Percentiles rank a stretch among this genome's conserved stretches.
Evolutionary conservation across 2,888 invertebrate species (phyloP).

Genomic region (Cremastinae sp.): DNA sequence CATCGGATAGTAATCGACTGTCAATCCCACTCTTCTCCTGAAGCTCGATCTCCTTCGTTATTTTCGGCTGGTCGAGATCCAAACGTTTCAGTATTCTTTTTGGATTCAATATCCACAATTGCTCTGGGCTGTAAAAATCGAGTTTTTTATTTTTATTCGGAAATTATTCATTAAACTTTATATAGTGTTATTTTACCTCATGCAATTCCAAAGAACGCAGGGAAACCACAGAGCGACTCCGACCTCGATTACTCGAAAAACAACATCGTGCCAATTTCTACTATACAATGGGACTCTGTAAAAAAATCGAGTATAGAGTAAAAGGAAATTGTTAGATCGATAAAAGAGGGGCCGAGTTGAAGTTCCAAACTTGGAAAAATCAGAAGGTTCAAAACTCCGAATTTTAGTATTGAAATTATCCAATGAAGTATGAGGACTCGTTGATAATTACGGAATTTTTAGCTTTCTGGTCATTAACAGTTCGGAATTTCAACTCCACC

Average conservation of each 20-base stretch:
- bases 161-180: background rate
- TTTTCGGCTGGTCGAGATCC: conserved; percentile 77
- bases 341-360: too few species aligned
- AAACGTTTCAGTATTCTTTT: conserved; percentile 89
- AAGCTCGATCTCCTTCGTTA: conserved; percentile 75
- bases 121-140: conserved; percentile 84
- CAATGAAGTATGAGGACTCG: too few species aligned
- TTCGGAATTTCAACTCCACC: background rate
- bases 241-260: conserved; percentile 94
- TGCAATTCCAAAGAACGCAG: conserved; percentile 97
- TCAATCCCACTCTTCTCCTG: conserved; percentile 74
- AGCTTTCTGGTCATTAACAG: background rate
- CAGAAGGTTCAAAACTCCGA: too few species aligned
- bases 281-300: conserved; percentile 92
- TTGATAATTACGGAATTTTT: background rate
- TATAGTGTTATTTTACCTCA: conserved; percentile 82
- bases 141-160: too few species aligned
- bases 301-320: conserved; percentile 43
- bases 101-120: conserved; percentile 96
- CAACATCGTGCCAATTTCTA: conserved; percentile 95
- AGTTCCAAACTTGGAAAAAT: too few species aligned
- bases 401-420: too few species aligned
- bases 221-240: conserved; percentile 97
- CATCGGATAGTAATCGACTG: conserved; percentile 68
- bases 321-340: too few species aligned